Conservation (phyloP, 2,113 vertebrate genomes). For the Fulica atra region DNA sequence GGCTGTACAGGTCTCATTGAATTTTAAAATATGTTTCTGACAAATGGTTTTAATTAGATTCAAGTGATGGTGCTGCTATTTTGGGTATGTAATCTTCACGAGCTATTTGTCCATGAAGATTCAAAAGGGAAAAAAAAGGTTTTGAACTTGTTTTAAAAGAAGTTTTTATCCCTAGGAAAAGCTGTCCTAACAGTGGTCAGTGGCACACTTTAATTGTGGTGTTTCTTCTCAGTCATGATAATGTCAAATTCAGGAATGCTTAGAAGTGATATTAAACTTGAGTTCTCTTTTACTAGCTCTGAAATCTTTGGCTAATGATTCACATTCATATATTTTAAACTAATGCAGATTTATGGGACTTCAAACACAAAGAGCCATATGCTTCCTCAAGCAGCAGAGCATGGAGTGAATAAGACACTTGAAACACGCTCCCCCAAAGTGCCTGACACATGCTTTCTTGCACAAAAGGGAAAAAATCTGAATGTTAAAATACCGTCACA, state of each 20-base stretch:
- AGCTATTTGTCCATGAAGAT: background rate
- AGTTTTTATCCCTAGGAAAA: background rate
- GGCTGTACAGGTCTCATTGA: slow-evolving; percentile 26
- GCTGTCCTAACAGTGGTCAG: background rate
- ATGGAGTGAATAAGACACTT: background rate
- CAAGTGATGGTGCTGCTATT: slow-evolving; percentile 12
- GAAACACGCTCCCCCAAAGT: background rate
- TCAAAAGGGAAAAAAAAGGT: background rate
- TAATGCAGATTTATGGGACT: slow-evolving; percentile 66
- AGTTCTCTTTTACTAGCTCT: slow-evolving; percentile 20
- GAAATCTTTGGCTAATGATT: slow-evolving; percentile 56
- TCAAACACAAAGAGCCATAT: slow-evolving; percentile 52
- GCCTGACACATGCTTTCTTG: background rate
- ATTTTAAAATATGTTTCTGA: slow-evolving; percentile 54
- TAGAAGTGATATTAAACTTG: background rate
- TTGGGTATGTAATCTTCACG: background rate
- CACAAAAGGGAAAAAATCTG: background rate
- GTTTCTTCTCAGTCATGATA: background rate
- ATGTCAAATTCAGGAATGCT: background rate
- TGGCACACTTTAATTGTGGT: background rate
- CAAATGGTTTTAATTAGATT: slow-evolving; percentile 58
- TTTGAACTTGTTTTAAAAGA: background rate
- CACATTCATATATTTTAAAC: slow-evolving; percentile 64
- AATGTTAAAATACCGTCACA: background rate
- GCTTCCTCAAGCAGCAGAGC: background rate